Evolutionary conservation across 2,113 vertebrate genomes (phyloP).

Genomic region (Spea bombifrons): DNA sequence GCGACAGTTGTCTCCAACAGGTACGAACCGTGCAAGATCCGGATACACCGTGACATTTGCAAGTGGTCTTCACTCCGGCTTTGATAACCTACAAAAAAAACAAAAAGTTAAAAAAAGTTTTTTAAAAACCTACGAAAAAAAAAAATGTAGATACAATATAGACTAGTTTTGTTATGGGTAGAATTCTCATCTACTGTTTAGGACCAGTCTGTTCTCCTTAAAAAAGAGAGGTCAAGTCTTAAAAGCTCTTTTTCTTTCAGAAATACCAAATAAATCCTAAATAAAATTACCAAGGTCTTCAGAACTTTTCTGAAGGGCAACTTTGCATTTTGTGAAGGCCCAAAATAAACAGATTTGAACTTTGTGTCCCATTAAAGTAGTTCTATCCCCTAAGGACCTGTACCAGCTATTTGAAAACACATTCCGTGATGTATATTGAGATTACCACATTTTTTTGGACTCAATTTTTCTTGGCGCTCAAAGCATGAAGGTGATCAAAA

Average conservation of each 20-base stretch:
- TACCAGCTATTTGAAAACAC: too few species aligned
- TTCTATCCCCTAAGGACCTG: too few species aligned
- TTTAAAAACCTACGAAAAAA: background rate
- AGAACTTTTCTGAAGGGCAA: too few species aligned
- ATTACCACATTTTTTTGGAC: too few species aligned
- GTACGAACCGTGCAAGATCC: constrained; percentile 95
- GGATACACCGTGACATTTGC: constrained; percentile 94
- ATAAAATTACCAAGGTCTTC: too few species aligned
- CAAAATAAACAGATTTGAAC: too few species aligned
- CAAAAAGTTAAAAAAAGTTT: background rate
- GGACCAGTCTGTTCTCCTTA: background rate
- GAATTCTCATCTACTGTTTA: background rate
- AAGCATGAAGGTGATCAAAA: too few species aligned
- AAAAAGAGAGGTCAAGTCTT: background rate
- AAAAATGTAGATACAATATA: background rate
- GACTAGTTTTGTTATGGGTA: background rate
- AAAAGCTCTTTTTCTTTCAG: background rate
- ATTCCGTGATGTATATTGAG: too few species aligned
- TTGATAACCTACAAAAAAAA: constrained; percentile 82
- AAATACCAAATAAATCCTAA: too few species aligned
- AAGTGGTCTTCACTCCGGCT: constrained; percentile 92
- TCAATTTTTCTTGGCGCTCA: too few species aligned
- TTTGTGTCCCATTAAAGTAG: too few species aligned
- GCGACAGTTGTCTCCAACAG: constrained; percentile 93
- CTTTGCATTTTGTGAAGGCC: too few species aligned